A percentile compares a stretch with the other conserved stretches of the same genome.
Conservation (phyloP, 2,888 invertebrate species). For the Mechanitis messenoides region DNA sequence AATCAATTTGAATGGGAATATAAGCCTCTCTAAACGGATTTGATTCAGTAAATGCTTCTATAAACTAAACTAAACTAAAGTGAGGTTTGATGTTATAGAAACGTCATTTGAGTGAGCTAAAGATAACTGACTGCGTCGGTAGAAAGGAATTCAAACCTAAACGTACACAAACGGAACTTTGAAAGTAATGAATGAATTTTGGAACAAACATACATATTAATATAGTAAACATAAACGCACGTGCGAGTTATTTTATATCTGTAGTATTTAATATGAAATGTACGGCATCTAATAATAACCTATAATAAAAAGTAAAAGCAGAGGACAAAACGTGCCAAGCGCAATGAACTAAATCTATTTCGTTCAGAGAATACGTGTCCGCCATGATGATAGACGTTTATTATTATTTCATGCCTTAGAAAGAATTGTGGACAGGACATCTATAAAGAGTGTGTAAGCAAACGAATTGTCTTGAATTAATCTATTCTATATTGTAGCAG, state of each 20-base stretch:
- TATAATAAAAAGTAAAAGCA: constrained; percentile 26
- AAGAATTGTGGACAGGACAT: constrained; percentile 2
- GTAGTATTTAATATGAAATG: neutral
- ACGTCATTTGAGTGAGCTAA: no score
- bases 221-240: no score
- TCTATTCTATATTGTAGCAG: neutral
- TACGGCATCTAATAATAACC: constrained; percentile 8
- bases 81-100: no score
- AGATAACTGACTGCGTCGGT: no score
- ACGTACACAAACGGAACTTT: no score
- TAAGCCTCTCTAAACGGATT: no score
- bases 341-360: constrained; percentile 31
- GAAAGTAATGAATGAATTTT: no score
- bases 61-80: no score
- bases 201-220: no score
- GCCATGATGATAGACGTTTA: constrained; percentile 23
- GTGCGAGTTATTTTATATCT: neutral
- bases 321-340: constrained; percentile 25
- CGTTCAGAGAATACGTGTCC: constrained; percentile 28
- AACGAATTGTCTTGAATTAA: neutral
- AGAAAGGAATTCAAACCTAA: no score
- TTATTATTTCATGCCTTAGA: constrained; percentile 21
- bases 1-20: no score
- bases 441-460: neutral
- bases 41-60: no score